These are phyloP conservation scores for Psylliodes chrysocephalus DNA, from an alignment of 2,888 invertebrate species.

Conservation along the genomic window DNA sequence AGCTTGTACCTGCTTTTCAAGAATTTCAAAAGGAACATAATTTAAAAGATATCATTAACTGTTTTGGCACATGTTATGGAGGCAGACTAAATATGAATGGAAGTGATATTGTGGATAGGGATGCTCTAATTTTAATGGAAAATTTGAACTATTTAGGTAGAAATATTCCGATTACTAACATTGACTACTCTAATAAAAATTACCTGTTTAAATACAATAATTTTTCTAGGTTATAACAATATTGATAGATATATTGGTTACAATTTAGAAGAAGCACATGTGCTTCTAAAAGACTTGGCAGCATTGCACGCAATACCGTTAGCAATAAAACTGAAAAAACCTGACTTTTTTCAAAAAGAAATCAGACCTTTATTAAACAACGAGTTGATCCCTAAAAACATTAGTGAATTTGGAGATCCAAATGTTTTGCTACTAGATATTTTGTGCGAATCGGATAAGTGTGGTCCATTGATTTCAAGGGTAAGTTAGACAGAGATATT, in stretches of 20 bases:
- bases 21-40: constrained; percentile 63
- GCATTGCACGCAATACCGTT: constrained; percentile 67
- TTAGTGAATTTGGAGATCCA: not conserved
- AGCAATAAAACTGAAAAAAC: constrained; percentile 63
- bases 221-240: constrained; percentile 61
- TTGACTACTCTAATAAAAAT: too few relatives aligned
- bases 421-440: not conserved
- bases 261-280: constrained; percentile 62
- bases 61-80: constrained; percentile 53
- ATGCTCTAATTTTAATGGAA: constrained; percentile 67
- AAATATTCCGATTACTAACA: too few relatives aligned
- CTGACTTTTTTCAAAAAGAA: constrained; percentile 56
- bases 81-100: constrained; percentile 49
- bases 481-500: not conserved
- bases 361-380: constrained; percentile 48
- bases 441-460: constrained; percentile 20
- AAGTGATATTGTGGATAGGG: constrained; percentile 60
- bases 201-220: too few relatives aligned
- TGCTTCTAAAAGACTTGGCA: constrained; percentile 64
- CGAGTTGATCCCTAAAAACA: constrained; percentile 52
- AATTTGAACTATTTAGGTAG: constrained; percentile 62
- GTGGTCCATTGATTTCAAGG: constrained; percentile 9
- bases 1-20: constrained; percentile 63
- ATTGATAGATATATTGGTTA: constrained; percentile 63
- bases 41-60: constrained; percentile 59